Conservation (phyloP, 2,113 vertebrate species). For the Leucoraja erinaceus region DNA sequence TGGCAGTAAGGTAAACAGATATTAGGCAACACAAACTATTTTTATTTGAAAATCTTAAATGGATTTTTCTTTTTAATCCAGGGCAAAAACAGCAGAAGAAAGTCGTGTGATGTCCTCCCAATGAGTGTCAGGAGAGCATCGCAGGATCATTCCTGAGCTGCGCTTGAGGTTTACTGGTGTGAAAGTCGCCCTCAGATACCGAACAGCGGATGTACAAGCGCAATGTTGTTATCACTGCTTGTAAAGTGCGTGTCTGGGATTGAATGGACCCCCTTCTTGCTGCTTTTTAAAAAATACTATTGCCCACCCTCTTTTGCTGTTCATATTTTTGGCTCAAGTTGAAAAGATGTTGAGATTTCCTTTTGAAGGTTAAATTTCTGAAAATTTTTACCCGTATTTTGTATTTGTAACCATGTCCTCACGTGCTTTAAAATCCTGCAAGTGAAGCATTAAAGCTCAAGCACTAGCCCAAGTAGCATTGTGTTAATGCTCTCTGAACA, state of each 20-base stretch:
- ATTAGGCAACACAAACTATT: neutral
- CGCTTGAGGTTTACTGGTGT: constrained; percentile 85
- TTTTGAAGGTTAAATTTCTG: neutral
- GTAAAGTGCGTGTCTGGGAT: constrained; percentile 66
- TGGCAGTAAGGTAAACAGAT: neutral
- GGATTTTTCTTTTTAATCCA: constrained; percentile 45
- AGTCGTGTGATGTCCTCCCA: constrained; percentile 83
- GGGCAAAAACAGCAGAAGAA: constrained; percentile 82
- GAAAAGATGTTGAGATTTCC: neutral
- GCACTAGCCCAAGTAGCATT: neutral
- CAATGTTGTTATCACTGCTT: constrained; percentile 86
- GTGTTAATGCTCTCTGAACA: neutral
- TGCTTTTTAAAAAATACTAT: neutral
- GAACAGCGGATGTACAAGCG: no score
- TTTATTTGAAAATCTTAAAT: neutral
- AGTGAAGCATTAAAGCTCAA: neutral
- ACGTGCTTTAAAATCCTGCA: neutral
- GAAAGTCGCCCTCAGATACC: constrained; percentile 86
- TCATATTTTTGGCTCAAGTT: neutral
- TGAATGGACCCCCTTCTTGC: neutral
- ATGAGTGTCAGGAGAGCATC: constrained; percentile 95
- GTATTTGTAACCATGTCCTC: no score
- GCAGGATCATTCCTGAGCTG: constrained; percentile 86
- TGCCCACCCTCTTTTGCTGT: neutral
- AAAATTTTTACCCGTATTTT: neutral